Evolutionary conservation across 64 coral and sea anemone species (phyloP).

Genomic region (Pocillopora verrucosa): DNA sequence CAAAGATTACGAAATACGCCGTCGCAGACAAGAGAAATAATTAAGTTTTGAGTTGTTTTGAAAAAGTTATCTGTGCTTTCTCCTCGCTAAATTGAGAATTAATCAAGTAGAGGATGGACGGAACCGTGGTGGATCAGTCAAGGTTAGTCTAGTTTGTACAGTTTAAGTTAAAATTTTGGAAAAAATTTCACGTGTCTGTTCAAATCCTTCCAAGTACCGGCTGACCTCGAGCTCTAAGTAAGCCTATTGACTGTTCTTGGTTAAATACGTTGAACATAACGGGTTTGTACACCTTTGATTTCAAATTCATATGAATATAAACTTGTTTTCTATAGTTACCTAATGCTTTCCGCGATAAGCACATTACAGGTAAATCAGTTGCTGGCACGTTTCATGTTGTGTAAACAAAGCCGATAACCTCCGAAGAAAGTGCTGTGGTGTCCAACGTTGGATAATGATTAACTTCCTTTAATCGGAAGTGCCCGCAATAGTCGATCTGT

Average conservation of each 20-base stretch:
- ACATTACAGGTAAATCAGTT: background rate
- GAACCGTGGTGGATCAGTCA: background rate
- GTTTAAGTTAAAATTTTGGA: background rate
- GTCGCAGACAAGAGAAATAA: background rate
- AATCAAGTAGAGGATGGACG: background rate
- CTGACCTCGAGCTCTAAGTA: no score
- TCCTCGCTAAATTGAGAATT: background rate
- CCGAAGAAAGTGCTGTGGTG: no score
- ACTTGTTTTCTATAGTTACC: background rate
- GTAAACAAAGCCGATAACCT: background rate
- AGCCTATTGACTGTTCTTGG: no score
- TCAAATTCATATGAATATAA: no score
- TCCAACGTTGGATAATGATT: no score
- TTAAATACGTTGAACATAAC: no score
- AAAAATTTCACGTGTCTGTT: background rate
- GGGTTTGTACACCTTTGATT: no score
- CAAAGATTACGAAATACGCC: background rate
- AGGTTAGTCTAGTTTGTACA: background rate
- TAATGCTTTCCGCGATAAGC: background rate
- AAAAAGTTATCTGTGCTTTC: no score
- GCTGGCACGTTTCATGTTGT: background rate
- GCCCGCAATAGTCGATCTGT: no score
- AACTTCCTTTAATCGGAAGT: no score
- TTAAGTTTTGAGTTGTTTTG: background rate
- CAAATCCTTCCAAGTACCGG: no score